Evolutionary conservation across 2,888 invertebrate species (phyloP), one percentile per base, ranked within the genome.

Genomic region (Acleris laterana): DNA sequence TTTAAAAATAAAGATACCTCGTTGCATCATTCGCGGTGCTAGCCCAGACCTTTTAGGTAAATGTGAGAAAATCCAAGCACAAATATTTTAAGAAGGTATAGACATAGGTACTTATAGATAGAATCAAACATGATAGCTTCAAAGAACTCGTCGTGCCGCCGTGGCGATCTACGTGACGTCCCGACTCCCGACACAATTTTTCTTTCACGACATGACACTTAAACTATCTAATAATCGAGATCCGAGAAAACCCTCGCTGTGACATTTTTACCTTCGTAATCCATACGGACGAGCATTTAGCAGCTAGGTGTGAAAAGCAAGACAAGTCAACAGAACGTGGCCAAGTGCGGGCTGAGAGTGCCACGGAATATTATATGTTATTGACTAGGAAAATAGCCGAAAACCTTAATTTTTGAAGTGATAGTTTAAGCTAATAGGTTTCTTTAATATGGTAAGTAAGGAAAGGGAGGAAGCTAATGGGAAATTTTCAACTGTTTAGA

Each of bases 231-330:
- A 60, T 69, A 70, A 69, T 69, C 64, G 58, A 73, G 68, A 69
- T 72, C 71, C 64, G 67, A 59, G 69, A 72, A 70, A 62, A 61
- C 60, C 63, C 67, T 70, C 59, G 69, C 77, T 81, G 85, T 76
- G 87, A 89, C 90, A 89, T 86, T 84, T 88, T 83, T 74, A 78
- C 78, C 72, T 74, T 67, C 75, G 74, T 80, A 84, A 82, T 81
- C 78, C 77, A 78, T 81, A 78, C 80, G 74, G 80, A 77, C 79
- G 70, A 70, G 70, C 88, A 71, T 78, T 93, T 92, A 92, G 87
- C 87, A 72, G 73, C 76, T 72, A 83, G 76, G 90, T 89, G 92
- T 92, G 87, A 92, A 92, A 90, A 92, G 90, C 87, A 75, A 76
- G 70, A 69, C 79, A 65, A 74, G 80, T 82, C 79, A 82, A 85